Evolutionary conservation across 2,113 vertebrate species (phyloP).

Genomic region (Ciconia maguari): DNA sequence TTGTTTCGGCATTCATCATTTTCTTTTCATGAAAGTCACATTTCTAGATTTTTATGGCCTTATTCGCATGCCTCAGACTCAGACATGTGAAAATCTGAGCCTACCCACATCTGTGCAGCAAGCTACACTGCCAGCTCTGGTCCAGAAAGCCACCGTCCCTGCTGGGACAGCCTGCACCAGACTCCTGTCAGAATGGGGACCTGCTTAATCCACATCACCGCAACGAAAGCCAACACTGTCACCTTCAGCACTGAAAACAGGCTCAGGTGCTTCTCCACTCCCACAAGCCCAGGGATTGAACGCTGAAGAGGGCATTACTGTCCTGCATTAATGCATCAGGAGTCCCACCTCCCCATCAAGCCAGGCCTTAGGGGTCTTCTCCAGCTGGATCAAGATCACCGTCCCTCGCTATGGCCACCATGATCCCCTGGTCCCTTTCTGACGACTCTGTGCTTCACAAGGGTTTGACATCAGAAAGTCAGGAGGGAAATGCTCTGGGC

Average conservation of each 20-base stretch:
- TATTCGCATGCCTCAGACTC: background rate
- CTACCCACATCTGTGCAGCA: background rate
- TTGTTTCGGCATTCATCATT: background rate
- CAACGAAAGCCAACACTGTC: background rate
- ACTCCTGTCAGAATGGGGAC: background rate
- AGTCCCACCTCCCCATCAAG: background rate
- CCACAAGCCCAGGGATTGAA: background rate
- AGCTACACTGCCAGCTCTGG: background rate
- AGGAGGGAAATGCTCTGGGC: fast-evolving
- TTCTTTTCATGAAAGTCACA: background rate
- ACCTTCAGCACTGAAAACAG: background rate
- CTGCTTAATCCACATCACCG: background rate
- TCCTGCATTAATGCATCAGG: background rate
- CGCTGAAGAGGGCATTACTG: background rate
- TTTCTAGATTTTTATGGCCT: background rate
- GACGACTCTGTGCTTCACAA: background rate
- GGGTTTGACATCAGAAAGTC: background rate
- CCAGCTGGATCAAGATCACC: background rate
- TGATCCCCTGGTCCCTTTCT: background rate
- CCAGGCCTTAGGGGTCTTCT: background rate
- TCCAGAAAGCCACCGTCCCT: fast-evolving
- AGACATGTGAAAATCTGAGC: background rate
- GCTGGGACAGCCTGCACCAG: background rate
- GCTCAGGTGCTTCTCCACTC: background rate
- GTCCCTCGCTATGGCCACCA: fast-evolving